Conservation (phyloP, 2,113 vertebrate species). For the Cettia cetti region DNA sequence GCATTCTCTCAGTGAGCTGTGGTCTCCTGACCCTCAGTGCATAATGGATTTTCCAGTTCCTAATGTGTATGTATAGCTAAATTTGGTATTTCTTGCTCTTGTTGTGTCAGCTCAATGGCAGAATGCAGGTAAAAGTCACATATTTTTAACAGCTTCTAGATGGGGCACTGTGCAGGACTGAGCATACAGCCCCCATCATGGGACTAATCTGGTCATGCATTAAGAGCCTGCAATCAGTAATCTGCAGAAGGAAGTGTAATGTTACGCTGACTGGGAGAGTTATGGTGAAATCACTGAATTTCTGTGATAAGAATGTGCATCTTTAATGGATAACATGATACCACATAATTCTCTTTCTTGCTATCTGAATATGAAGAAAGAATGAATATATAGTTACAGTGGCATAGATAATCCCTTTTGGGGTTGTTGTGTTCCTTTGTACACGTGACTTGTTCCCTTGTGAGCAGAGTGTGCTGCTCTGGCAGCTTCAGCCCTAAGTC, state of each 20-base stretch:
- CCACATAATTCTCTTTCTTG: neutral
- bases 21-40: neutral
- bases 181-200: neutral
- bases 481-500: neutral
- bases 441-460: neutral
- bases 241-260: neutral
- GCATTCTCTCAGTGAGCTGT: neutral
- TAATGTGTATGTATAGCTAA: neutral
- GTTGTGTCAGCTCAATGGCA: neutral
- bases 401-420: neutral
- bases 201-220: neutral
- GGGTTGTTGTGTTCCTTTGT: neutral
- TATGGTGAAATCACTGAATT: neutral
- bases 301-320: neutral
- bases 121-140: neutral
- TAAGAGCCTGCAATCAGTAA: neutral
- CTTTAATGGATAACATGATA: neutral
- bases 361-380: neutral
- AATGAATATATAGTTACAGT: neutral
- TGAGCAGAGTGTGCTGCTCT: neutral
- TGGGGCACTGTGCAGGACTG: neutral
- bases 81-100: neutral
- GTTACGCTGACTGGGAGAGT: neutral
- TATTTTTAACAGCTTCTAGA: neutral
- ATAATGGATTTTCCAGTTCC: slow-evolving; percentile 21